A percentile compares a stretch with the other conserved stretches of the same genome.
These are phyloP conservation scores for Myiagra hebetior DNA, from an alignment of 2,113 vertebrate genomes.

Conservation along the genomic window DNA sequence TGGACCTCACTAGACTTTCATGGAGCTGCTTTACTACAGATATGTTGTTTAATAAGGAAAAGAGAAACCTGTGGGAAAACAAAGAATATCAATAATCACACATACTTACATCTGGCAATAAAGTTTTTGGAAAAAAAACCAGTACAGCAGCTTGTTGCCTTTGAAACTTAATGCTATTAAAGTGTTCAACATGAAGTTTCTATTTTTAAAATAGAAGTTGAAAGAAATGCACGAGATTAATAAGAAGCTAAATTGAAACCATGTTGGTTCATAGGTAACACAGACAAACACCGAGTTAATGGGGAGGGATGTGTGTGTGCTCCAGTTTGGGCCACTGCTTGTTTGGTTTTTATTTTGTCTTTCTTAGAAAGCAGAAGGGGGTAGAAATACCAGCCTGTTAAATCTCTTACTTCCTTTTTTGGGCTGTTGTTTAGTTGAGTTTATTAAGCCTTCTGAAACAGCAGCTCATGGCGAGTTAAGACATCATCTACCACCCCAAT, in stretches of 20 bases:
- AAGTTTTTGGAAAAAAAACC: constrained; percentile 20
- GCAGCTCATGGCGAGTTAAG: neutral
- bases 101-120: constrained; percentile 66
- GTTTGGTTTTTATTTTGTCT: constrained; percentile 60
- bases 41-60: constrained; percentile 59
- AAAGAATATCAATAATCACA: constrained; percentile 60
- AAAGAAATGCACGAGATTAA: constrained; percentile 70
- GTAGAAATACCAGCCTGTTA: constrained; percentile 48
- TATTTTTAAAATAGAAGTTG: constrained; percentile 74
- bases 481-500: neutral
- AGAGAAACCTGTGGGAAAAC: constrained; percentile 35
- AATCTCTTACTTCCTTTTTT: constrained; percentile 44
- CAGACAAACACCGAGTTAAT: constrained; percentile 50
- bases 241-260: constrained; percentile 78
- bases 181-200: constrained; percentile 69
- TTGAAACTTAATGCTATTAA: constrained; percentile 73
- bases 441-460: constrained; percentile 62
- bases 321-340: constrained; percentile 38
- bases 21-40: constrained; percentile 40
- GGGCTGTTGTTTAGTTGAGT: constrained; percentile 11
- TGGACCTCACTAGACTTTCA: neutral
- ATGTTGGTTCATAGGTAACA: constrained; percentile 65
- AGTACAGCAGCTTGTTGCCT: constrained; percentile 60
- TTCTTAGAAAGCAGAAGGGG: constrained; percentile 66
- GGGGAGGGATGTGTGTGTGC: neutral